Percentiles rank a stretch among this genome's conserved stretches.
Conservation (phyloP, 2,888 invertebrate species). For the Orgyia antiqua region DNA sequence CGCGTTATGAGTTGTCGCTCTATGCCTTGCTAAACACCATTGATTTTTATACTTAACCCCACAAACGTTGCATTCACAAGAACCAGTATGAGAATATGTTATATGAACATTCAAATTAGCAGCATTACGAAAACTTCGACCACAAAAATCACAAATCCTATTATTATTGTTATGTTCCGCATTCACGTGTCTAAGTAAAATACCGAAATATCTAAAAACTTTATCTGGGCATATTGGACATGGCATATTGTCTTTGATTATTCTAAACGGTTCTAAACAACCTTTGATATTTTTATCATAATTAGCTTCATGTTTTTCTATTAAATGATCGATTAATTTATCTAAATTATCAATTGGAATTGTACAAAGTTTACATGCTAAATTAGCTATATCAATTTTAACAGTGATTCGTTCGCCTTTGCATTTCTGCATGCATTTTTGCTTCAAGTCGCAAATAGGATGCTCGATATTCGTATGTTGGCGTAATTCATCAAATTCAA, state of each 20-base stretch:
- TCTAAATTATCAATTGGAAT: constrained; percentile 41
- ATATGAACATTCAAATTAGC: constrained; percentile 59
- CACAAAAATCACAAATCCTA: constrained; percentile 64
- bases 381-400: constrained; percentile 50
- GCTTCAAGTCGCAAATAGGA: constrained; percentile 54
- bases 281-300: constrained; percentile 51
- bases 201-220: constrained; percentile 56
- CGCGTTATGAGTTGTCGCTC: constrained; percentile 55
- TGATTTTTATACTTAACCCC: constrained; percentile 57
- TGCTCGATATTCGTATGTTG: constrained; percentile 51
- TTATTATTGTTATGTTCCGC: constrained; percentile 60
- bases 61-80: constrained; percentile 54
- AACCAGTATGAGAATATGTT: constrained; percentile 51
- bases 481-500: constrained; percentile 55
- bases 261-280: constrained; percentile 54
- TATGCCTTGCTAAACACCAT: constrained; percentile 56
- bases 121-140: constrained; percentile 51
- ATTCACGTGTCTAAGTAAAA: constrained; percentile 56
- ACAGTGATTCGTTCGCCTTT: constrained; percentile 59
- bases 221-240: constrained; percentile 51
- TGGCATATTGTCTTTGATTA: constrained; percentile 58
- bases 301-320: constrained; percentile 47
- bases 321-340: constrained; percentile 53
- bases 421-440: constrained; percentile 55
- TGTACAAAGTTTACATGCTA: constrained; percentile 53